A percentile compares a stretch with the other conserved stretches of the same genome.
phyloP scores from a whole-genome alignment of 2,113 vertebrate genomes.

The Gallinago jamesoni region DNA sequence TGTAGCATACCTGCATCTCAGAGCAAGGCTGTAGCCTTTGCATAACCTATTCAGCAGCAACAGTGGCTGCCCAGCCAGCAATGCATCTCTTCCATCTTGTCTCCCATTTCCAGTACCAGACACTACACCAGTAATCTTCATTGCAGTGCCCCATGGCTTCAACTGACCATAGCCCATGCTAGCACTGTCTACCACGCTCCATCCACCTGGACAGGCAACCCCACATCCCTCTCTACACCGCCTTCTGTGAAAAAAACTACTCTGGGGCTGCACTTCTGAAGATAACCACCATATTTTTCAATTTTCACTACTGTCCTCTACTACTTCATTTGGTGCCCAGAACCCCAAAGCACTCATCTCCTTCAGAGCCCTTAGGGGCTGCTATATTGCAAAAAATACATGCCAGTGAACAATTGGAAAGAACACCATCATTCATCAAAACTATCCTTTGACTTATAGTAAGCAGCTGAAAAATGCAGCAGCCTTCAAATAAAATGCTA shows the following conservation, averaged over 20 bases:
- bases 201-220: background rate
- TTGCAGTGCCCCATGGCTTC: background rate
- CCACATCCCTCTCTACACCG: background rate
- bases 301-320: background rate
- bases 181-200: background rate
- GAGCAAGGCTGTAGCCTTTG: background rate
- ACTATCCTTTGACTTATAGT: background rate
- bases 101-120: background rate
- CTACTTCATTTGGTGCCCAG: accelerated
- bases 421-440: background rate
- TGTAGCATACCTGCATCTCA: background rate
- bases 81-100: background rate
- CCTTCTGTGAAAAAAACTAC: accelerated
- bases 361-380: conserved; percentile 11
- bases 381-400: conserved; percentile 40
- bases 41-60: background rate
- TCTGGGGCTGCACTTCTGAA: background rate
- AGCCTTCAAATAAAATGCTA: background rate
- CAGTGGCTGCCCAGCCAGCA: background rate
- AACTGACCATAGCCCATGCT: accelerated
- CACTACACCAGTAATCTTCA: background rate
- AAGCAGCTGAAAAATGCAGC: background rate
- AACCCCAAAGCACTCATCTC: background rate
- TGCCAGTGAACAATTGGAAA: background rate
- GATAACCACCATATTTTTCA: background rate